Percentiles rank a stretch among this genome's conserved stretches.
Evolutionary conservation across 2,888 invertebrate species (phyloP).

Genomic region (Hydriomena furcata): DNA sequence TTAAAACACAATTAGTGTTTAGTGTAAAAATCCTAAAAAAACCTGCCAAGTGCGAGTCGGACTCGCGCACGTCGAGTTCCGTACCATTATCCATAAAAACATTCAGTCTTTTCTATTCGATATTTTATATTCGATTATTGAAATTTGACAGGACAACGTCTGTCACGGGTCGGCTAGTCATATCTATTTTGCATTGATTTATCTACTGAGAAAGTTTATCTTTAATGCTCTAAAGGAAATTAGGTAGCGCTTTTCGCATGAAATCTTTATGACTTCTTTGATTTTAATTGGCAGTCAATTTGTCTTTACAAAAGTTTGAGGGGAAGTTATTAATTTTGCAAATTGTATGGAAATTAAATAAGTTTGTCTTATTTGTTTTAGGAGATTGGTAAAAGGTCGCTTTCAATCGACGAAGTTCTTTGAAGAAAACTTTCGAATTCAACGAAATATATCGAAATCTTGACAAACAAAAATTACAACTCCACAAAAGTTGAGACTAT

Average conservation of each 20-base stretch:
- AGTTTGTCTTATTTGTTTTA: conserved; percentile 15
- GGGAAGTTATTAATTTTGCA: conserved; percentile 21
- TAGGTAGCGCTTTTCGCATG: conserved; percentile 3
- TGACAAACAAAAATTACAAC: too few relatives aligned
- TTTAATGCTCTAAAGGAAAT: not conserved
- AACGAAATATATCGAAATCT: not conserved
- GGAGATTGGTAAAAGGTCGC: conserved; percentile 12
- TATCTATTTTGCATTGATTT: conserved; percentile 7
- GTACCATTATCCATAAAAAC: too few relatives aligned
- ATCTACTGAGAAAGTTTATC: conserved; percentile 3
- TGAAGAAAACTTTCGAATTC: not conserved
- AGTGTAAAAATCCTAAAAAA: too few relatives aligned
- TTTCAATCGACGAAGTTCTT: conserved; percentile 2
- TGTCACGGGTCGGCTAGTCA: too few relatives aligned
- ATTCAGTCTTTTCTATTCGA: too few relatives aligned
- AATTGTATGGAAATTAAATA: conserved; percentile 21
- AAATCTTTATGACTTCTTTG: conserved; percentile 9
- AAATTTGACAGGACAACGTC: too few relatives aligned
- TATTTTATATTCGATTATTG: too few relatives aligned
- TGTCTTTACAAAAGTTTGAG: conserved; percentile 20
- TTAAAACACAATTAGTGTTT: too few relatives aligned
- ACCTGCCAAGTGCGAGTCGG: too few relatives aligned
- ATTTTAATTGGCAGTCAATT: conserved; percentile 26
- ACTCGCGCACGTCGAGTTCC: too few relatives aligned
- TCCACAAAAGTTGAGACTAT: too few relatives aligned